Conservation (phyloP, 2,113 vertebrate species). For the Lichenostomus cassidix region DNA sequence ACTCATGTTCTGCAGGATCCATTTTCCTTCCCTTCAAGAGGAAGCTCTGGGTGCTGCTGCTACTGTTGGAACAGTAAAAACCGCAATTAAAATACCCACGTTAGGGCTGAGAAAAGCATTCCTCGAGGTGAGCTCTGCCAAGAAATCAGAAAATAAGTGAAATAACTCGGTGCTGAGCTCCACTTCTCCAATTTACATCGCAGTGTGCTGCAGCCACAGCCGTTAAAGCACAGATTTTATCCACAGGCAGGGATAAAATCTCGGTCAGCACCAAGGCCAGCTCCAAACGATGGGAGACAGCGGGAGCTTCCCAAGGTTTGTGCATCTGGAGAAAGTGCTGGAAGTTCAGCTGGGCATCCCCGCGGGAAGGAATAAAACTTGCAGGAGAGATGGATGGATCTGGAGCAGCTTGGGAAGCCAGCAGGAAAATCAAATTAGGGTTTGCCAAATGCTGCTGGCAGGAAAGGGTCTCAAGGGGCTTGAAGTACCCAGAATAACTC, state of each 20-base stretch:
- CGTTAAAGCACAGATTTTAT: constrained; percentile 27
- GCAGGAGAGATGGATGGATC: background rate
- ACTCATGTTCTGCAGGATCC: no score
- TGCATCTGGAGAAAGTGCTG: background rate
- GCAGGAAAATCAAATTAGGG: background rate
- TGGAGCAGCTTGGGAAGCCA: background rate
- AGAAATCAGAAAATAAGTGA: background rate
- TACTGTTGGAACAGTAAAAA: background rate
- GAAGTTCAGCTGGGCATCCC: background rate
- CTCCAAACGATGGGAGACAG: background rate
- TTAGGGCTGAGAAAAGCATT: background rate
- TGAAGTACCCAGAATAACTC: background rate
- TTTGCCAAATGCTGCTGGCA: background rate
- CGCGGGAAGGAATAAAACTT: background rate
- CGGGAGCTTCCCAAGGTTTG: background rate
- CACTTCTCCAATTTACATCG: constrained; percentile 37
- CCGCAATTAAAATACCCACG: background rate
- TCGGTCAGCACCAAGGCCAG: background rate
- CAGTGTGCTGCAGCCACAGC: constrained; percentile 4
- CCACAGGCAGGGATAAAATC: background rate
- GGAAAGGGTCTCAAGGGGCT: background rate
- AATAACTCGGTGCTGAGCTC: constrained; percentile 16
- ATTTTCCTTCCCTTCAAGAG: no score
- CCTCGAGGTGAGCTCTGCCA: background rate
- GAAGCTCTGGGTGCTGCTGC: no score